These are phyloP conservation scores for Heliconius hortense DNA, from an alignment of 2,888 invertebrate genomes.

Conservation along the genomic window DNA sequence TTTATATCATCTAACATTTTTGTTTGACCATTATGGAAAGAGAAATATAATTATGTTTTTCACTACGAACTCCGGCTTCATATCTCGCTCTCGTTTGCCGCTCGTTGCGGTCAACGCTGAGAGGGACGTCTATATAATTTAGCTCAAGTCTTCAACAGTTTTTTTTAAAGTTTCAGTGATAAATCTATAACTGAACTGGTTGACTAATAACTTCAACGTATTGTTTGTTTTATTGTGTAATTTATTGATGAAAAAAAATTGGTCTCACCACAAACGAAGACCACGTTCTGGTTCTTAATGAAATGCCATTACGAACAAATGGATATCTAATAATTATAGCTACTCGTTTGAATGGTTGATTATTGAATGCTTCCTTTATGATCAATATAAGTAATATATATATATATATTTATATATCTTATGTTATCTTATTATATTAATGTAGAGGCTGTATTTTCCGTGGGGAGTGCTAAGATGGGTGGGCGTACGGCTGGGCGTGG, in stretches of 20 bases:
- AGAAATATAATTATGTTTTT: conserved; percentile 79
- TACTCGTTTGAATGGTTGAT: not conserved
- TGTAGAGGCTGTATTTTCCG: conserved; percentile 35
- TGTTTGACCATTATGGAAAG: conserved; percentile 76
- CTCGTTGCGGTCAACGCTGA: conserved; percentile 48
- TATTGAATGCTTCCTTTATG: not conserved
- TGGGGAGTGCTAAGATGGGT: conserved; percentile 53
- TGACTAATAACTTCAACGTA: conserved; percentile 15
- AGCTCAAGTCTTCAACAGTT: conserved; percentile 26
- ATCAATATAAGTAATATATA: not conserved
- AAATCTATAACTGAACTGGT: conserved; percentile 20
- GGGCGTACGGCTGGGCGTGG: conserved; percentile 75
- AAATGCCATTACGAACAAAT: conserved; percentile 14
- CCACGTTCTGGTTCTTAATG: conserved; percentile 25
- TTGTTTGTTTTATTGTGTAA: conserved; percentile 33
- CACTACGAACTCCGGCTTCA: conserved; percentile 60
- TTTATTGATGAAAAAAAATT: conserved; percentile 28
- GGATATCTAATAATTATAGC: conserved; percentile 2
- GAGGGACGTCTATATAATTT: conserved; percentile 55
- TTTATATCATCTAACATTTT: conserved; percentile 76
- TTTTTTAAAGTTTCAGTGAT: conserved; percentile 31
- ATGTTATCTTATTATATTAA: conserved; percentile 2
- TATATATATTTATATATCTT: conserved; percentile 1
- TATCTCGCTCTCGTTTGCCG: conserved; percentile 55
- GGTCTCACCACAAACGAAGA: conserved; percentile 8